phyloP scores from a whole-genome alignment of 2,797 vertebrate genomes.

The Crenichthys baileyi region DNA sequence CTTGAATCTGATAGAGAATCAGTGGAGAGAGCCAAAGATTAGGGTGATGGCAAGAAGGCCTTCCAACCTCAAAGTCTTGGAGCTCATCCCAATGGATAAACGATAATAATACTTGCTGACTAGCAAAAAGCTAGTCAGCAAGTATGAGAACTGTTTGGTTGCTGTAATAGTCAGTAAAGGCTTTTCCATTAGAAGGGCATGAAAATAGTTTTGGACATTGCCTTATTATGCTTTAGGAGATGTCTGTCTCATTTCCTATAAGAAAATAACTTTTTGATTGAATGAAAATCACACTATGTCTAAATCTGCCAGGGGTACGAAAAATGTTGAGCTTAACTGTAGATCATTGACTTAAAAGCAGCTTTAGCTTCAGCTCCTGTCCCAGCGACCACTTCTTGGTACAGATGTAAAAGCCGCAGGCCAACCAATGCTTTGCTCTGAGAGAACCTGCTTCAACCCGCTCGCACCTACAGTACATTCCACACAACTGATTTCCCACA shows the following conservation, averaged over 20 bases:
- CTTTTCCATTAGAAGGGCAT: not conserved
- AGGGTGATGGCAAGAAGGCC: too few relatives aligned
- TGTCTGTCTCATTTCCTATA: too few relatives aligned
- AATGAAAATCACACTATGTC: not conserved
- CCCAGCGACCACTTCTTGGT: slow-evolving; percentile 43
- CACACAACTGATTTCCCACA: slow-evolving; percentile 40
- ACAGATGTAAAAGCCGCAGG: slow-evolving; percentile 56
- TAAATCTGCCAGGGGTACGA: not conserved
- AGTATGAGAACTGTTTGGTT: too few relatives aligned
- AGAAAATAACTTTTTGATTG: not conserved
- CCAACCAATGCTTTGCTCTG: slow-evolving; percentile 49
- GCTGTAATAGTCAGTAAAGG: too few relatives aligned
- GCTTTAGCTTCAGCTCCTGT: slow-evolving; percentile 18
- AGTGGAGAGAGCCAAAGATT: too few relatives aligned
- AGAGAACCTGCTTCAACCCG: slow-evolving; percentile 49
- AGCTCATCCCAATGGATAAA: too few relatives aligned
- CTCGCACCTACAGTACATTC: slow-evolving; percentile 55
- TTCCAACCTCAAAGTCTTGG: too few relatives aligned
- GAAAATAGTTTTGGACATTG: not conserved
- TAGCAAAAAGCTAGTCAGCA: not conserved
- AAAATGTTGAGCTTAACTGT: not conserved
- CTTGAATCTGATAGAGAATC: too few relatives aligned
- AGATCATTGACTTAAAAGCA: not conserved
- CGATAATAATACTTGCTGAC: not conserved
- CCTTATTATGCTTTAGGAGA: too few relatives aligned